Base-by-base conservation (phyloP, 2,113 vertebrate species). In the Carassius auratus region DNA sequence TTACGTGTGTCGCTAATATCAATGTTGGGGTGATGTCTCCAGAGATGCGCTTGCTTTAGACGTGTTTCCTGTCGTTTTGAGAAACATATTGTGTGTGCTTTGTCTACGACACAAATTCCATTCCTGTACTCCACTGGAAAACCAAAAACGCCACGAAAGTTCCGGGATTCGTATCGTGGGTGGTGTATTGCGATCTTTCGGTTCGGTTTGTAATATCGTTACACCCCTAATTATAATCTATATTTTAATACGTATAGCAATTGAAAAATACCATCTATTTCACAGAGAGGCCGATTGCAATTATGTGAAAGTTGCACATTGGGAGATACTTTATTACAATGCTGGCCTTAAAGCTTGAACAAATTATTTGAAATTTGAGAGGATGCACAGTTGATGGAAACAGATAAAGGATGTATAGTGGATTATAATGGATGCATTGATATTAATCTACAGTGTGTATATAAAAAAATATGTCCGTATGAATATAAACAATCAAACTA, bases 21-120 rank as follows among this genome's bases (percentile, higher is more conserved):
- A n/a, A n/a, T n/a, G n/a, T n/a, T n/a, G n/a, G n/a, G n/a, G n/a
- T n/a, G n/a, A n/a, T n/a, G n/a, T n/a, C n/a, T n/a, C n/a, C n/a
- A n/a, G n/a, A n/a, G n/a, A n/a, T n/a, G n/a, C n/a, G n/a, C n/a
- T n/a, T n/a, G n/a, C n/a, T n/a, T n/a, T n/a, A n/a, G n/a, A n/a
- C n/a, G n/a, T n/a, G n/a, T n/a, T n/a, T n/a, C n/a, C n/a, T n/a
- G n/a, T n/a, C n/a, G n/a, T n/a, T n/a, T 1, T 30, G 2, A 30
- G 30, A 30, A 2, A 30, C 2, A 30, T 1, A 2, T 30, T 1
- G 2, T 2, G 2, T 30, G 1, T 1, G 2, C 30, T 2, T 30
- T 2, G 2, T n/a, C n/a, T n/a, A n/a, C n/a, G n/a, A n/a, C n/a
- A n/a, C n/a, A n/a, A n/a, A n/a, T n/a, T n/a, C n/a, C n/a, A n/a